A percentile compares a stretch with the other conserved stretches of the same genome.
phyloP scores from a whole-genome alignment of 2,113 vertebrate species.

The Pelusios castaneus region DNA sequence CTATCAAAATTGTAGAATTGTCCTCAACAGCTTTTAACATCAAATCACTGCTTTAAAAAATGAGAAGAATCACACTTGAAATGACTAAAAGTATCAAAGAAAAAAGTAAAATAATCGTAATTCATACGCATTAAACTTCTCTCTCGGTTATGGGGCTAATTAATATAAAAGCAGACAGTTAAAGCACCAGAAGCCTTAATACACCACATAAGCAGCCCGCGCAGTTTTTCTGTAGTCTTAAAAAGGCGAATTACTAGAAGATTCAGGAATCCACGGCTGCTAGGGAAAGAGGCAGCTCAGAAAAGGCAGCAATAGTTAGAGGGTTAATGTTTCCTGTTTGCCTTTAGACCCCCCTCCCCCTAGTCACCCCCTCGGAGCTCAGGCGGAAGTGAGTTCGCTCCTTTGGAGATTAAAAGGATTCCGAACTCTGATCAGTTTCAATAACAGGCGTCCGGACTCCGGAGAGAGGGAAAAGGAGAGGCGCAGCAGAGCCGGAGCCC shows the following conservation, averaged over 20 bases:
- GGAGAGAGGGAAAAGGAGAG: conserved; percentile 35
- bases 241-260: background rate
- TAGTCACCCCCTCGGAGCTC: conserved; percentile 70
- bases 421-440: conserved; percentile 77
- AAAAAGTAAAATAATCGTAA: background rate
- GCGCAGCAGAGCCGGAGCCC: background rate
- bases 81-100: background rate
- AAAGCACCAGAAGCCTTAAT: background rate
- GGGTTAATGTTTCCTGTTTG: conserved; percentile 82
- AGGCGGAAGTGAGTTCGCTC: conserved; percentile 86
- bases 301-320: conserved; percentile 69
- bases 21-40: background rate
- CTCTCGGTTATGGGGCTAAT: background rate
- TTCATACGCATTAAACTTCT: background rate
- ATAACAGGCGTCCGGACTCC: conserved; percentile 58
- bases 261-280: background rate
- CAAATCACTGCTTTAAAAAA: background rate
- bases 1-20: background rate
- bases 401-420: conserved; percentile 85
- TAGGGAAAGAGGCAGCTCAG: conserved; percentile 55
- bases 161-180: background rate
- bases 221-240: background rate
- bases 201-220: too few relatives aligned
- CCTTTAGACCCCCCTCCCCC: conserved; percentile 65
- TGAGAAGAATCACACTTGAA: background rate